Evolutionary conservation across 2,888 invertebrate species (phyloP), one percentile per base, ranked within the genome.

Genomic region (Gnatocerus cornutus): DNA sequence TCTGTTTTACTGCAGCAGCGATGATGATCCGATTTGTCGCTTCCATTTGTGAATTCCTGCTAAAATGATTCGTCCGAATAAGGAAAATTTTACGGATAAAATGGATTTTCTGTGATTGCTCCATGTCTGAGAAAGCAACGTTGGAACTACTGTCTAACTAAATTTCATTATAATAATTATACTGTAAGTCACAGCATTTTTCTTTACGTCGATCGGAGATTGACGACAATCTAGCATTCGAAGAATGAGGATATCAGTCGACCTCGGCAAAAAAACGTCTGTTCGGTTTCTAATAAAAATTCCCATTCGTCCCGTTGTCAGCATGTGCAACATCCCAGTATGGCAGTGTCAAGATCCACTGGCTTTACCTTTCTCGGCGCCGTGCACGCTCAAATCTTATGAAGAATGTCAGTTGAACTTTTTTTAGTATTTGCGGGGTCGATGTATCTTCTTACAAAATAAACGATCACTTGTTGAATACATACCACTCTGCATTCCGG

Each of bases 341-440:
- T 71, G 77, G 75, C 70, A 70, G 72, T 71, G 74, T 71, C 73
- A 68, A 74, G 77, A 74, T 74, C 77, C 73, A 72, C 75, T 72
- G 46, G 68, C 69, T 62, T 76, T 72, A 70, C 77, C 77, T 74
- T 79, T 76, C 75, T 70, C 73, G 74, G 76, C 72, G 76, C 74
- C 73, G 75, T 73, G 66, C 58, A 16, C 65, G 61, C 39, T 68
- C 62, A 52, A 59, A 61, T 61, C 64, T 58, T 69, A 65, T 46
- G 64, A 65, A 58, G 68, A 68, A 68, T 68, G 63, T 63, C 62
- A 56, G 63, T 63, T 53, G 58, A 64, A 65, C 50, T 69, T 64
- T 69, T 69, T 64, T 50, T 56, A 53, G 43, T 52, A 55, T 45
- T 46, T 14, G 46, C 59, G 67, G 52, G 59, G 67, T 61, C 67